Conservation (phyloP, 1,140 invertebrate genomes). For the Papilio glaucus region DNA sequence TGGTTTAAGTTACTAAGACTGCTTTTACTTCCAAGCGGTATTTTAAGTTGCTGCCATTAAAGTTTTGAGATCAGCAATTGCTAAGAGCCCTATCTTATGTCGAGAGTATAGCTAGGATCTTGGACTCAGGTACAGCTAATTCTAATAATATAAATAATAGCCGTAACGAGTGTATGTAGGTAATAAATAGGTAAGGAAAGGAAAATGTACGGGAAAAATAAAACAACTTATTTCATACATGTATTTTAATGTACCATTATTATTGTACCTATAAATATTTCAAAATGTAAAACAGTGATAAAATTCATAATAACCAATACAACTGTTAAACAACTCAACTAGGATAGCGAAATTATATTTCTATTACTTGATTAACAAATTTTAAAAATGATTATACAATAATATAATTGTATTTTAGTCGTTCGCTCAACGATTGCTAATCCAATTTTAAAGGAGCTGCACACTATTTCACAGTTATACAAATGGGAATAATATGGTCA, state of each 20-base stretch:
- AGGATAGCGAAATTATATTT: conserved; percentile 71
- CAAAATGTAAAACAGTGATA: conserved; percentile 85
- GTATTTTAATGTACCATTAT: conserved; percentile 83
- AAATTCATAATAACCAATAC: conserved; percentile 83
- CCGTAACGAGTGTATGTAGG: background rate
- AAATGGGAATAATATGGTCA: conserved; percentile 41
- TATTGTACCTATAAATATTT: conserved; percentile 84
- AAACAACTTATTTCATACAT: conserved; percentile 74
- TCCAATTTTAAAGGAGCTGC: conserved; percentile 41
- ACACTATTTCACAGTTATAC: conserved; percentile 27
- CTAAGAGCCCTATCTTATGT: no score
- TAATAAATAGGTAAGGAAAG: conserved; percentile 40
- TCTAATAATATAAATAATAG: no score
- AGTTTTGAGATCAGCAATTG: no score
- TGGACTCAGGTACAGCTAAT: no score
- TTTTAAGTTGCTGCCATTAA: no score
- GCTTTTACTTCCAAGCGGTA: no score
- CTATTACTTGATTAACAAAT: conserved; percentile 57
- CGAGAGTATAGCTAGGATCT: no score
- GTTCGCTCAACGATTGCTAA: conserved; percentile 29
- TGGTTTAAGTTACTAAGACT: no score
- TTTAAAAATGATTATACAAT: conserved; percentile 50
- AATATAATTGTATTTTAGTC: conserved; percentile 43
- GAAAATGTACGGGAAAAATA: conserved; percentile 51
- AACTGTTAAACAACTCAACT: conserved; percentile 72